Evolutionary conservation across 30 jellyfish, hydroid and myxozoan species (phyloP), one percentile per base, ranked within the genome.

Genomic region (Hydractinia symbiolongicarpus): DNA sequence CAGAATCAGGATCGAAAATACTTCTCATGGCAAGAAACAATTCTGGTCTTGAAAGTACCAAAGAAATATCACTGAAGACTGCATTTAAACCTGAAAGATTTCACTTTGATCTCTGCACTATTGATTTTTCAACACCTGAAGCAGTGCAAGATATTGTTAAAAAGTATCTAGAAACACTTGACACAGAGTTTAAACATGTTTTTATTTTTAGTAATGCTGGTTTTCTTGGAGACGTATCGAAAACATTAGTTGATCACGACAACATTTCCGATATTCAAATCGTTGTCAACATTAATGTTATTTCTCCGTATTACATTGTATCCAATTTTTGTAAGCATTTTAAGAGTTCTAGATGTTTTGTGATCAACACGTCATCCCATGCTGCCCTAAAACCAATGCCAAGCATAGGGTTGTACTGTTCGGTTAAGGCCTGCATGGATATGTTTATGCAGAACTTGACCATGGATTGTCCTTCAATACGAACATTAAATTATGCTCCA

Each of bases 401-500:
- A 21, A 84, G 50, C 62, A 79, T 81, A 86, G 78, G 95, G 20
- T 77, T 85, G 67, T 94, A 94, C 56, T 81, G 97, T 73, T 61
- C 91, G 7, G 88, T 86, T 15, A 94, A 88, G 66, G 96, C 99
- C 20, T 90, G 94, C 4, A 77, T 91, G 71, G 95, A 88, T 30
- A 88, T 94, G 96, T 67, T 79, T 9, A 80, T 77, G 86, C 78
- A 76, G 19, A 78, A 84, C 71, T 85, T 94, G 21, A 91, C 96
- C 1, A 58, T 75, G 55, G 99, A 94, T 62, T 73, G 83, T 50
- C 88, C 79, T 11, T 73, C 67, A 8, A 81, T 88, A 68, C 78
- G 92, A 50, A 88, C 90, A 67, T 70, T 94, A 77, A 94, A 94
- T 82, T 94, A 94, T 75, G 91, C 94, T 8, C 99, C 99, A 30